Percentiles rank a stretch among this genome's conserved stretches.
Conservation (phyloP, 1,140 invertebrate genomes). For the Stratiolaelaps scimitus region DNA sequence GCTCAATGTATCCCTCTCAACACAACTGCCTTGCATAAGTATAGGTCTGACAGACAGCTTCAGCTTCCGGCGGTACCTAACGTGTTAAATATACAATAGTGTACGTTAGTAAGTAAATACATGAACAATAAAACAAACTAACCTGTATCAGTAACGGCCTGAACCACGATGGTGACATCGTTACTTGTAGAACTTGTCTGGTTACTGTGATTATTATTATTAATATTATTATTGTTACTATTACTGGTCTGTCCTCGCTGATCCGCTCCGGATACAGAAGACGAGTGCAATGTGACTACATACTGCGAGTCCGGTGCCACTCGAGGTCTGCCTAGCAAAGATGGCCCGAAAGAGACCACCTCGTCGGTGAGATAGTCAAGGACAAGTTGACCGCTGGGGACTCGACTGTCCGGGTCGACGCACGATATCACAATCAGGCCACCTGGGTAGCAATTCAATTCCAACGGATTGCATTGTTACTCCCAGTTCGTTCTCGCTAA, state of each 20-base stretch:
- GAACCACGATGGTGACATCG: constrained; percentile 57
- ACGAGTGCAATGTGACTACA: constrained; percentile 52
- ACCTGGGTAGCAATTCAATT: constrained; percentile 45
- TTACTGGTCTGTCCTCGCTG: constrained; percentile 22
- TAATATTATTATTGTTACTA: no score
- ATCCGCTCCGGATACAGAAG: constrained; percentile 25
- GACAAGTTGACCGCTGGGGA: constrained; percentile 54
- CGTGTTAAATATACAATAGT: no score
- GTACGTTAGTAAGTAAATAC: no score
- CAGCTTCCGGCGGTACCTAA: no score
- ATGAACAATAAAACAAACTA: constrained; percentile 28
- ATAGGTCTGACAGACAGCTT: no score
- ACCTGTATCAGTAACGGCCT: constrained; percentile 51
- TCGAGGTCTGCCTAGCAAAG: constrained; percentile 52
- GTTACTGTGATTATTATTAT: constrained; percentile 1
- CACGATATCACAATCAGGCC: constrained; percentile 60
- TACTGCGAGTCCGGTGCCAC: constrained; percentile 59
- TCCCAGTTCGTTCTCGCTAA: no score
- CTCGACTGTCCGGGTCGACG: constrained; percentile 51
- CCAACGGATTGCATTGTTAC: no score
- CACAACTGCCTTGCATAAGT: no score
- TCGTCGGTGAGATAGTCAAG: constrained; percentile 63
- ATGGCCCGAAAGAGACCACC: constrained; percentile 52
- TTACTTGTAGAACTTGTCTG: constrained; percentile 35
- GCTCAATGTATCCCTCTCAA: no score